A percentile compares a stretch with the other conserved stretches of the same genome.
Conservation (phyloP, 1,140 invertebrate species). For the Neodiprion fabricii region DNA sequence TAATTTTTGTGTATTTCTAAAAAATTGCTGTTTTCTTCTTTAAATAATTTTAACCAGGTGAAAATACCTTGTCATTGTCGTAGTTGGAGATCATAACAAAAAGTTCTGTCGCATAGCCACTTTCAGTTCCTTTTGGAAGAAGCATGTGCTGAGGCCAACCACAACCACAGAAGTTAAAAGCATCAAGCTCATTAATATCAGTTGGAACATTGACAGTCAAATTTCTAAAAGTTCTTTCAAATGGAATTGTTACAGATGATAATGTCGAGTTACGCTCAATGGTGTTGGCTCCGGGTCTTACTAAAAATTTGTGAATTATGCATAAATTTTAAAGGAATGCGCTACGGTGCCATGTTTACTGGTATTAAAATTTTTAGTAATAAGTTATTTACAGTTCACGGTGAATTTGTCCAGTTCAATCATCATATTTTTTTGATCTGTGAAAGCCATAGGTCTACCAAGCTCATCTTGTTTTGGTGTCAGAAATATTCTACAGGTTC, state of each 20-base stretch:
- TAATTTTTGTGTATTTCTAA: no score
- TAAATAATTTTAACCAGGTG: background rate
- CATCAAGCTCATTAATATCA: constrained; percentile 40
- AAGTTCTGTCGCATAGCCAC: constrained; percentile 54
- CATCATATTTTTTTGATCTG: constrained; percentile 53
- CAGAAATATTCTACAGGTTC: constrained; percentile 60
- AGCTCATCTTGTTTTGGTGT: constrained; percentile 55
- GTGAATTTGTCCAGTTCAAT: constrained; percentile 60
- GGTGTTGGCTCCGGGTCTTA: constrained; percentile 64
- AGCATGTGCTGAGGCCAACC: constrained; percentile 65
- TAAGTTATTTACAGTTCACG: constrained; percentile 42
- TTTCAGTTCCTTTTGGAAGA: constrained; percentile 56
- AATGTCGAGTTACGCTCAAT: constrained; percentile 64
- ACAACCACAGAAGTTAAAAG: constrained; percentile 64
- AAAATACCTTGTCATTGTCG: constrained; percentile 43
- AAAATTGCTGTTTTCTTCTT: background rate
- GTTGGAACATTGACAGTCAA: constrained; percentile 55
- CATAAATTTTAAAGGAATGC: background rate
- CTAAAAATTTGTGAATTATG: constrained; percentile 43
- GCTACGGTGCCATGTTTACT: background rate
- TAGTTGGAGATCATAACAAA: constrained; percentile 63
- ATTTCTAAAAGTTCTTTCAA: constrained; percentile 69
- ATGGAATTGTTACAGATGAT: constrained; percentile 72
- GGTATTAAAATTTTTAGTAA: background rate
- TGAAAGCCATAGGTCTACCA: constrained; percentile 44